Evolutionary conservation across 2,888 invertebrate genomes (phyloP).

Genomic region (Noctua janthe): DNA sequence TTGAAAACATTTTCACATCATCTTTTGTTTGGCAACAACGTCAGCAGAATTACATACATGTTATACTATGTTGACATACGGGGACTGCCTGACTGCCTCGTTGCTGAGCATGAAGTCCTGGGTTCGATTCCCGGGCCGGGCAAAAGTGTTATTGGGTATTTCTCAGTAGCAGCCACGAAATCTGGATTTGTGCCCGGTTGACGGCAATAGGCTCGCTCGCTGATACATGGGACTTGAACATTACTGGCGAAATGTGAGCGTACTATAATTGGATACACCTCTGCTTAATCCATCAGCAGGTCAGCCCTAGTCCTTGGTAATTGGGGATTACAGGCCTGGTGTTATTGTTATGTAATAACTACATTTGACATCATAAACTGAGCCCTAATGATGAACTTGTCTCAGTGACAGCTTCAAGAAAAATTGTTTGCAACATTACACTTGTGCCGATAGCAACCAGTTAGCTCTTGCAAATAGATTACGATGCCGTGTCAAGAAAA

Average conservation of each 20-base stretch:
- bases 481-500: not conserved
- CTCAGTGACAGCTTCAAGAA: too few relatives aligned
- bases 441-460: not conserved
- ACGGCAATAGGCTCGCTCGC: not conserved
- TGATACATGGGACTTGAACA: too few relatives aligned
- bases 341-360: too few relatives aligned
- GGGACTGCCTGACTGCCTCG: not conserved
- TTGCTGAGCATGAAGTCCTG: not conserved
- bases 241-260: too few relatives aligned
- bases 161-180: not conserved
- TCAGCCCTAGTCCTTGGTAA: too few relatives aligned
- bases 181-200: not conserved
- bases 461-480: not conserved
- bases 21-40: slow-evolving; percentile 10
- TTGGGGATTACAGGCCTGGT: too few relatives aligned
- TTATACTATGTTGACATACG: not conserved
- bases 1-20: slow-evolving; percentile 29
- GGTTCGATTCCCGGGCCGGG: not conserved
- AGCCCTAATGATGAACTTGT: too few relatives aligned
- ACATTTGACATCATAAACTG: too few relatives aligned
- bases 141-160: not conserved
- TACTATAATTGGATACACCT: too few relatives aligned
- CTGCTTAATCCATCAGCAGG: too few relatives aligned
- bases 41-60: not conserved
- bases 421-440: not conserved